Evolutionary conservation across 2,113 vertebrate genomes (phyloP), one percentile per base, ranked within the genome.

Genomic region (Mobula hypostoma): DNA sequence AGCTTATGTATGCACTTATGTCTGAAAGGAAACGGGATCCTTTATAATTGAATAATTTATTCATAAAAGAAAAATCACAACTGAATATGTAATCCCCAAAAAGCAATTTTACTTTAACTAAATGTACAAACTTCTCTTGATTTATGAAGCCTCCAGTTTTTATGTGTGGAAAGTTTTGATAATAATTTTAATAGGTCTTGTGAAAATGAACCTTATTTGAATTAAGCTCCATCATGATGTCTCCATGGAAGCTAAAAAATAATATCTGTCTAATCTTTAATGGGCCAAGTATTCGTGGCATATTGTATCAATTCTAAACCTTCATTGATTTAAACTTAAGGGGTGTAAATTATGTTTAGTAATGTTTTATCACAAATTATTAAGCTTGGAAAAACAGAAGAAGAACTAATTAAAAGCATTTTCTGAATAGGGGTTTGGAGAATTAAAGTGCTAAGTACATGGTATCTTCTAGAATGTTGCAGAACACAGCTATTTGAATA

Each of bases 321-420:
- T 29, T 56, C 21, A 36, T 27, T 72, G 24, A 19, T 93, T 74
- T 27, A 40, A 74, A 56, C 36, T 93, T 93, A 48, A 93, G 74
- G 14, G 21, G 36, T 74, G 36, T 74, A 48, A 76, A 76, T 48
- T 74, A 74, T 90, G 61, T 63, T 32, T 90, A 68, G 32, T 93
- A 93, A 74, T 70, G 8, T 40, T n/a, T 40, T 92, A 92, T 74
- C 40, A 56, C 24, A 93, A 93, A 48, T 32, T 56, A 93, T 74
- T 93, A 72, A 76, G 8, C 21, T 74, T 93, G 40, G 91, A 29
- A 93, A 93, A 76, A 93, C 36, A 93, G 68, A 74, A 74, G 68
- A 74, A 74, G 68, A 93, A 93, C 74, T 74, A 93, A 74, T 93
- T 93, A 74, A 90, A 93, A 93, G 68, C 21, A 93, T 48, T 93